Conservation (phyloP, 1,140 invertebrate genomes). For the Trichogramma pretiosum region DNA sequence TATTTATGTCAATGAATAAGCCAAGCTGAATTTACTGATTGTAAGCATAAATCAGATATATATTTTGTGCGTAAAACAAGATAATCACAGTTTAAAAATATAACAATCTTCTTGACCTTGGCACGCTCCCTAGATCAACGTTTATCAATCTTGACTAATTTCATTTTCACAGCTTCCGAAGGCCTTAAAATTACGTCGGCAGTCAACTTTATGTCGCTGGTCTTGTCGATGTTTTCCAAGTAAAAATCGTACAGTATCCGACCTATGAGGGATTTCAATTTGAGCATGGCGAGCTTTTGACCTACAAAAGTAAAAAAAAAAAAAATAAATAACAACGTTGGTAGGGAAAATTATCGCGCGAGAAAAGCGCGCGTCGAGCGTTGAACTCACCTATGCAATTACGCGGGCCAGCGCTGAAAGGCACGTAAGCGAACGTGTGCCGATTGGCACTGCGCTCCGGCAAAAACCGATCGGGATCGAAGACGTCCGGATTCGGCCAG, state of each 20-base stretch:
- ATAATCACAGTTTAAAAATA: no score
- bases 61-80: no score
- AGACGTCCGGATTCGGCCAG: conserved; percentile 62
- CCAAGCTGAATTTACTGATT: no score
- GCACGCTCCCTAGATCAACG: no score
- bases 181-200: conserved; percentile 32
- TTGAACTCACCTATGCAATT: conserved; percentile 57
- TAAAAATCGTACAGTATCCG: conserved; percentile 58
- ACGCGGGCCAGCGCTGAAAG: conserved; percentile 63
- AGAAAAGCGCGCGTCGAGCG: neutral
- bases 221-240: conserved; percentile 36
- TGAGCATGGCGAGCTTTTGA: conserved; percentile 72
- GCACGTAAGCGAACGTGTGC: conserved; percentile 47
- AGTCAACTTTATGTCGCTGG: conserved; percentile 20
- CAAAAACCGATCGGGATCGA: conserved; percentile 66
- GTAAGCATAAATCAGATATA: no score
- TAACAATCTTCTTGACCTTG: no score
- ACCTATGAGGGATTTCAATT: conserved; percentile 62
- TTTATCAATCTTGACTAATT: neutral
- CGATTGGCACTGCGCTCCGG: conserved; percentile 42
- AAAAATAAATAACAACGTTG: no score
- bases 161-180: conserved; percentile 10
- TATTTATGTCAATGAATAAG: no score
- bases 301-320: conserved; percentile 39
- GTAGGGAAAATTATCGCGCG: neutral